Evolutionary conservation across 2,113 vertebrate genomes (phyloP), one percentile per base, ranked within the genome.

Genomic region (Melanerpes aurifrons): DNA sequence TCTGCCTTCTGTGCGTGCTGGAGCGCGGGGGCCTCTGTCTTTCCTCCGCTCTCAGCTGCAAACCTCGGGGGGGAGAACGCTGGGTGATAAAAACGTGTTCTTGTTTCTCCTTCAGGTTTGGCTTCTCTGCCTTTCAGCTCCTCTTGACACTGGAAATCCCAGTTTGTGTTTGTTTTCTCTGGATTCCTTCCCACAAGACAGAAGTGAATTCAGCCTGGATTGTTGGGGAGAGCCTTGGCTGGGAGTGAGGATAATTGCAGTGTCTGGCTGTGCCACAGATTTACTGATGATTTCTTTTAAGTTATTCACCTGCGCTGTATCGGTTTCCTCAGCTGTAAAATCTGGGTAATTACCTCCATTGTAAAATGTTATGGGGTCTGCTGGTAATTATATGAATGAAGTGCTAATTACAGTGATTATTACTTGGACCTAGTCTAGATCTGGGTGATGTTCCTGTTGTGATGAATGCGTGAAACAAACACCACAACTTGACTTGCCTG

Each of bases 251-350:
- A 93, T 96, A 94, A 95, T 96, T 93, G 93, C 94, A 82, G 77
- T 85, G 82, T 91, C 92, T 92, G 91, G 78, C 93, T 95, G 87
- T 87, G 87, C 85, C 77, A 54, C 94, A 94, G 50, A 82, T 86
- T 90, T 61, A 66, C 90, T 78, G 90, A 89, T 94, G 63, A 76
- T 94, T 94, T 92, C 92, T 96, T 94, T 94, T 92, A 93, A 95
- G 91, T 96, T 90, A 66, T 87, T 96, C 95, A 95, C 96, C 92
- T 96, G 90, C 83, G 47, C 91, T 95, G 83, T 95, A 69, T 94
- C 95, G 90, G 89, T 96, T 95, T 95, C 92, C 86, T 94, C 91
- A 93, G 92, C 91, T 95, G 95, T 96, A 96, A 96, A 96, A 92
- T 89, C 66, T 56, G 92, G 95, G 94, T 95, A 96, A 96, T 95